Base-by-base conservation (phyloP, 1,140 invertebrate species). In the Solenopsis fugax region DNA sequence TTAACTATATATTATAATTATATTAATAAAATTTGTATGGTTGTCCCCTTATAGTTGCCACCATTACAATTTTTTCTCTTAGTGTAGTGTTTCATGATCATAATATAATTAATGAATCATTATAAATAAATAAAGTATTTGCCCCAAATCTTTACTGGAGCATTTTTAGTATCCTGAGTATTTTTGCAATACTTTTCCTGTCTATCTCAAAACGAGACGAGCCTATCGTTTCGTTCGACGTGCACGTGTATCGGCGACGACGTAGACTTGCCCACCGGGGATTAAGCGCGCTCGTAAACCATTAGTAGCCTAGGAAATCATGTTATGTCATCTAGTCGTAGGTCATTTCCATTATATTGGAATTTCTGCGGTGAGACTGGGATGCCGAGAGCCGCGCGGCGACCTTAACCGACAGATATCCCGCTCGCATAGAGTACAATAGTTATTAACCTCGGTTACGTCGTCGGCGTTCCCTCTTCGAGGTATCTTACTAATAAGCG, bases 331-430 rank as follows among this genome's bases (percentile, higher is more conserved):
- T 93, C 89, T 89, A 94, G 93, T 93, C 93, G 89, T 91, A 93
- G 94, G 93, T 94, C 94, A 93, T 93, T 91, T 89, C 91, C 90
- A 94, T 95, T 94, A 95, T 93, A 93, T 92, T 82, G 93, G 94
- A 94, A 95, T 95, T 94, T 93, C 84, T 78, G 91, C 64, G 91
- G 58, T 71, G 64, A 69, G 81, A 80, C 88, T 81, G 86, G 2
- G 29, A 76, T 78, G 88, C 60, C 84, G 92, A 89, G 89, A 81
- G 75, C 88, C 71, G 87, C 69, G 87, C 50, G 37, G 9, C 86
- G 88, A 89, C 86, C 86, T 91, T 90, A 92, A 88, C 92, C 89
- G 87, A 81, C 85, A 64, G 87, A 81, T 89, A 60, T 3, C 82
- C 52, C 37, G 41, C 89, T 90, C 88, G 92, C 90, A 64, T 69